Evolutionary conservation across 2,888 invertebrate species (phyloP).

Genomic region (Minunthozetes semirufus): DNA sequence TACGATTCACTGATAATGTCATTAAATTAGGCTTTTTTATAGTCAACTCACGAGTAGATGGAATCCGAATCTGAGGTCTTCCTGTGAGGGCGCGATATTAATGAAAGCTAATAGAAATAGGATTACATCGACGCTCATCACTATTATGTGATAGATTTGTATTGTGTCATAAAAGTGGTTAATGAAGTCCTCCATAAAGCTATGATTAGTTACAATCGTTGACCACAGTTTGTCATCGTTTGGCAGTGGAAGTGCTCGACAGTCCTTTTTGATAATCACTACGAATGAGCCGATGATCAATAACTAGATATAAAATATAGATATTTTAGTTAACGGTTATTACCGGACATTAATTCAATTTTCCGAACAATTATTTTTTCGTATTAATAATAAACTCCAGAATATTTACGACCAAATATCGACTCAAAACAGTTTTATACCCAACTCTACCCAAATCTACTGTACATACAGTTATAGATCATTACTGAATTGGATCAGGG

Average conservation of each 20-base stretch:
- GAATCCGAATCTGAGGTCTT: constrained; percentile 35
- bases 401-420: no score
- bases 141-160: constrained; percentile 33
- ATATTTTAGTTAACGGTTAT: neutral
- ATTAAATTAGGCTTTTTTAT: neutral
- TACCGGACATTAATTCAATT: no score
- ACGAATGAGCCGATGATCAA: constrained; percentile 32
- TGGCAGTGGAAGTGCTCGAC: constrained; percentile 23
- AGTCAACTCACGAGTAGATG: constrained; percentile 34
- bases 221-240: constrained; percentile 27
- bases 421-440: no score
- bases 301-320: constrained; percentile 13
- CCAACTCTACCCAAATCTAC: no score
- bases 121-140: constrained; percentile 31
- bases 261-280: constrained; percentile 31
- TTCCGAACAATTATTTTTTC: no score
- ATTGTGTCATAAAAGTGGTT: constrained; percentile 33
- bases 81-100: constrained; percentile 35
- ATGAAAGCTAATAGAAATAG: constrained; percentile 35
- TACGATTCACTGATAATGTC: neutral
- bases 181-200: constrained; percentile 29
- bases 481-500: no score
- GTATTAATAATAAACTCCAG: no score
- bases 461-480: no score
- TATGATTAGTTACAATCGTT: constrained; percentile 24